phyloP scores from a whole-genome alignment of 1,140 invertebrate genomes.

The Hydropsyche tenuis region DNA sequence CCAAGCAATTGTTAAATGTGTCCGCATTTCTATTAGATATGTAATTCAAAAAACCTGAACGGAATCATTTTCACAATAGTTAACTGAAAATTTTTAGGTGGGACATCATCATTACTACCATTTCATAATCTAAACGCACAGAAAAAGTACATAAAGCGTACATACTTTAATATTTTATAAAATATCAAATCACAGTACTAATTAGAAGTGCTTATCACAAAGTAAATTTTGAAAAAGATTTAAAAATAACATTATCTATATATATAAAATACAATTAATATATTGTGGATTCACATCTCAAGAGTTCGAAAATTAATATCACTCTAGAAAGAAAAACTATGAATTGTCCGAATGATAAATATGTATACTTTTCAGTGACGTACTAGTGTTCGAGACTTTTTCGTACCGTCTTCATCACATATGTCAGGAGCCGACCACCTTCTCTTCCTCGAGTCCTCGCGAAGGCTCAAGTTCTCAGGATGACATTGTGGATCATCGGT shows the following conservation, averaged over 20 bases:
- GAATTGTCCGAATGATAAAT: neutral
- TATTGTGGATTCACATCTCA: neutral
- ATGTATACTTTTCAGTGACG: conserved; percentile 32
- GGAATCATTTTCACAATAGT: neutral
- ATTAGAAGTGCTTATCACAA: conserved; percentile 27
- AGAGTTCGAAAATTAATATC: conserved; percentile 12
- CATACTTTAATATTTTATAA: conserved; percentile 10
- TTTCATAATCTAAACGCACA: neutral
- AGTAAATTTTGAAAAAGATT: neutral
- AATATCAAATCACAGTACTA: conserved; percentile 40
- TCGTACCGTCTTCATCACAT: conserved; percentile 57
- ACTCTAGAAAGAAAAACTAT: neutral
- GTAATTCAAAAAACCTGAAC: neutral
- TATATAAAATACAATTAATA: too few relatives aligned
- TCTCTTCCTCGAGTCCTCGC: conserved; percentile 65
- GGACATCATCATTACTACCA: neutral
- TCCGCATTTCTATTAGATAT: too few relatives aligned
- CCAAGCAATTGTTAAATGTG: too few relatives aligned
- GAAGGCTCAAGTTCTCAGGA: conserved; percentile 60
- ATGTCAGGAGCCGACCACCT: conserved; percentile 72
- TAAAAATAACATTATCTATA: too few relatives aligned
- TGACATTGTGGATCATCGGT: conserved; percentile 56
- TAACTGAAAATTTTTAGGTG: neutral
- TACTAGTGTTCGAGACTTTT: conserved; percentile 39
- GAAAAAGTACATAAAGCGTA: neutral